phyloP scores from a whole-genome alignment of 2,888 invertebrate species.

The Cactoblastis cactorum region DNA sequence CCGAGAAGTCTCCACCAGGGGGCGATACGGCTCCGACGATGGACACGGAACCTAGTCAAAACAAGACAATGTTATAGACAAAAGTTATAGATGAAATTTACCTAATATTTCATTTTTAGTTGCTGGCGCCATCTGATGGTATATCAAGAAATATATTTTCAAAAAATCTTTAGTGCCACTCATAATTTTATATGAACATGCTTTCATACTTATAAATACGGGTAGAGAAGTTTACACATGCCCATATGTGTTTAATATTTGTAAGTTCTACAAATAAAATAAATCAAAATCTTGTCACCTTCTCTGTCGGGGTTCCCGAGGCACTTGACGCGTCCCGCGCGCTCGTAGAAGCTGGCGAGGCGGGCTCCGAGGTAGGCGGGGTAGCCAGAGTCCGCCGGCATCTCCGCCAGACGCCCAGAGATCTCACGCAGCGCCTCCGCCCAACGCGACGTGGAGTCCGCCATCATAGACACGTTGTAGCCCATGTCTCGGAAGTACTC shows the following conservation, averaged over 20 bases:
- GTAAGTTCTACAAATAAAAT: no score
- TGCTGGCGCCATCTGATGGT: no score
- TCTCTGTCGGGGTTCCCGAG: slow-evolving; percentile 98
- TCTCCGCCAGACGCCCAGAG: slow-evolving; percentile 99
- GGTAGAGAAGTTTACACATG: no score
- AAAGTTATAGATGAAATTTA: no score
- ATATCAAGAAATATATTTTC: no score
- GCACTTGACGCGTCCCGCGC: slow-evolving; percentile 98
- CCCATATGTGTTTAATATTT: background rate
- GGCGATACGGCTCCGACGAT: slow-evolving; percentile 99
- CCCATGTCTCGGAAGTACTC: slow-evolving; percentile 99
- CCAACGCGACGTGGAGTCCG: slow-evolving; percentile 99
- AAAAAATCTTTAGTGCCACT: no score
- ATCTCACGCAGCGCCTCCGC: slow-evolving; percentile 99
- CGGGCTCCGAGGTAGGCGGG: slow-evolving; percentile 99
- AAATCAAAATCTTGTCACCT: no score
- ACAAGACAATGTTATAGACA: background rate
- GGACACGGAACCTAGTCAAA: slow-evolving; percentile 89
- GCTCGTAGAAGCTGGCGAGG: slow-evolving; percentile 99
- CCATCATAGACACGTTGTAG: slow-evolving; percentile 99
- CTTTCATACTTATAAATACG: no score
- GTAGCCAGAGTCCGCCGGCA: slow-evolving; percentile 99
- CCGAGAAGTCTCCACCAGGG: slow-evolving; percentile 99
- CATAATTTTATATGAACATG: no score
- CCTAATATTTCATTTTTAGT: no score